Conservation (phyloP, 64 coral and sea anemone genomes). For the Pocillopora verrucosa region DNA sequence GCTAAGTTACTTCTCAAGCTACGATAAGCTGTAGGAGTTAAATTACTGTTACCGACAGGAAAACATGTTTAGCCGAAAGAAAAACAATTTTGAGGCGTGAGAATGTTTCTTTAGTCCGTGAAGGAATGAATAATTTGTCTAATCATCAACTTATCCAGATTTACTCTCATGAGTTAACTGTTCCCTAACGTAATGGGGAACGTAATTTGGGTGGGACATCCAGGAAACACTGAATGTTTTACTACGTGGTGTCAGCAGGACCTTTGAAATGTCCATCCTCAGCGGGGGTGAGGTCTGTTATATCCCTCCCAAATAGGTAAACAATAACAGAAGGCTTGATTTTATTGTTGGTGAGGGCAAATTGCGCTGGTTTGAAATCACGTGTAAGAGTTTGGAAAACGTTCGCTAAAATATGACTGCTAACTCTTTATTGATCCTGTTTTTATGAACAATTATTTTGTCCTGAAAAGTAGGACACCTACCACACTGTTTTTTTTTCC, state of each 20-base stretch:
- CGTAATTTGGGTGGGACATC: neutral
- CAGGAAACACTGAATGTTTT: neutral
- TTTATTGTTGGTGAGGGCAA: no score
- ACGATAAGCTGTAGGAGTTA: neutral
- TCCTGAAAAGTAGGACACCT: no score
- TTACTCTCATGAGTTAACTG: constrained; percentile 3
- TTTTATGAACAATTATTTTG: no score
- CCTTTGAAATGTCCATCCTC: neutral
- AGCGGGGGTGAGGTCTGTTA: neutral
- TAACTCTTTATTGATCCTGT: no score
- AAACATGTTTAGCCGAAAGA: constrained; percentile 18
- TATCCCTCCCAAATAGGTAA: neutral
- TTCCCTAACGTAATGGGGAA: neutral
- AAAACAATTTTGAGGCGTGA: constrained; percentile 23
- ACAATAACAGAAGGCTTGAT: neutral
- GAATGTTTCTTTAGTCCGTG: constrained; percentile 45
- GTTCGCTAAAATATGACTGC: no score
- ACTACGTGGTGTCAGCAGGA: neutral
- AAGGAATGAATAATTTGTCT: neutral
- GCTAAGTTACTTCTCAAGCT: no score
- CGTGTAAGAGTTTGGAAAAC: no score
- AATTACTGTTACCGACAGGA: constrained; percentile 10
- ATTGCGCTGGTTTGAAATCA: no score
- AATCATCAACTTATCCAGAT: constrained; percentile 2
- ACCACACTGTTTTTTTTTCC: no score